Evolutionary conservation across 2,797 vertebrate genomes (phyloP).

Genomic region (Percopsis omiscomaycus): DNA sequence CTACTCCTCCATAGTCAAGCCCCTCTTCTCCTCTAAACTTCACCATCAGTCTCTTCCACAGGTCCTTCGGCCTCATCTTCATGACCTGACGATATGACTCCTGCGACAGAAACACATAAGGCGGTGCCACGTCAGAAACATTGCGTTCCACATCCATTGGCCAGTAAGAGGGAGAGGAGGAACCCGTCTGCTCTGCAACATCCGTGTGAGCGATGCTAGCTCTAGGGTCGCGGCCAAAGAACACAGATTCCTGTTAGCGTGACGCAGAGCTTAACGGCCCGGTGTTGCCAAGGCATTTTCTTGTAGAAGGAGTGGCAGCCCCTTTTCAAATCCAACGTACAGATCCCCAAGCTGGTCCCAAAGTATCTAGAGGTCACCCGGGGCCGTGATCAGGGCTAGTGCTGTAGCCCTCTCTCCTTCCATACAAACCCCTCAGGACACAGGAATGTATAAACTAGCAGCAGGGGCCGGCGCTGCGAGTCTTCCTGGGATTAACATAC

Average conservation of each 20-base stretch:
- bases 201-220: conserved; percentile 6
- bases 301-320: not conserved
- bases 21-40: conserved; percentile 91
- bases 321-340: not conserved
- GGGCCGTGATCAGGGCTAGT: not conserved
- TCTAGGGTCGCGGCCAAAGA: conserved; percentile 9
- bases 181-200: not conserved
- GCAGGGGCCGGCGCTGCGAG: not conserved
- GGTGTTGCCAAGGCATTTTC: too few relatives aligned
- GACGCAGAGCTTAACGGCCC: too few relatives aligned
- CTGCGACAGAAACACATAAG: conserved; percentile 52
- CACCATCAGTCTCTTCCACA: conserved; percentile 92
- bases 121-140: too few relatives aligned
- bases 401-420: not conserved
- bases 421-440: not conserved
- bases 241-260: conserved; percentile 4
- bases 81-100: conserved; percentile 93
- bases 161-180: not conserved
- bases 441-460: conserved; percentile 5
- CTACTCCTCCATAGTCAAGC: conserved; percentile 89
- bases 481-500: not conserved
- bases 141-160: too few relatives aligned
- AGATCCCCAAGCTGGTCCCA: not conserved
- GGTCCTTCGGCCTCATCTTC: conserved; percentile 92
- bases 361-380: too few relatives aligned